Evolutionary conservation across 2,888 invertebrate species (phyloP).

Genomic region (Eucera pruinosa): DNA sequence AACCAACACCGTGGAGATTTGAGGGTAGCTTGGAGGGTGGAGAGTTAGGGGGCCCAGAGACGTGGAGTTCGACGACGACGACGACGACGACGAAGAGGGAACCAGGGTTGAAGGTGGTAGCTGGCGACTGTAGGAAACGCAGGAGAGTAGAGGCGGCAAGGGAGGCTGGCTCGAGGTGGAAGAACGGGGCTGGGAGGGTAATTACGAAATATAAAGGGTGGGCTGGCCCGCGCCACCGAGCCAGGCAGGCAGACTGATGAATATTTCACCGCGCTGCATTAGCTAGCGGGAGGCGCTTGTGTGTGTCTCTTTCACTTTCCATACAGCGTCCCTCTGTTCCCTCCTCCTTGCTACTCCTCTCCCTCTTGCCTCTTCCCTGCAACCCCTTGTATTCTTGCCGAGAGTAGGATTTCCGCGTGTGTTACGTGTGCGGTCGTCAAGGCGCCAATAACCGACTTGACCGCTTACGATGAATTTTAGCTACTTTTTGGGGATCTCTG

Average conservation of each 20-base stretch:
- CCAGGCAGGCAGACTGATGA: conserved; percentile 82
- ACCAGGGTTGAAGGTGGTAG: conserved; percentile 45
- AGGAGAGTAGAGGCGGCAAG: conserved; percentile 46
- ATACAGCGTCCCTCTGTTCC: conserved; percentile 53
- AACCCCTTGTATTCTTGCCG: conserved; percentile 59
- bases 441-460: conserved; percentile 33
- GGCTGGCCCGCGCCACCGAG: conserved; percentile 77
- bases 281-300: conserved; percentile 79
- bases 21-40: conserved; percentile 40
- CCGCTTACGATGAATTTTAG: not conserved
- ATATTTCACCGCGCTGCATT: conserved; percentile 83
- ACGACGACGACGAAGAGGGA: conserved; percentile 54
- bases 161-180: conserved; percentile 68
- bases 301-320: conserved; percentile 79
- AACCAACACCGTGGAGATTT: conserved; percentile 26
- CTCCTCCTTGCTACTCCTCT: conserved; percentile 20
- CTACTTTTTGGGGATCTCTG: too few relatives aligned
- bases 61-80: conserved; percentile 63
- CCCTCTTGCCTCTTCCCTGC: conserved; percentile 16
- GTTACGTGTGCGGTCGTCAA: conserved; percentile 25
- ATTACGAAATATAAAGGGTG: conserved; percentile 84
- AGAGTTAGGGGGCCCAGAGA: conserved; percentile 43
- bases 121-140: conserved; percentile 50
- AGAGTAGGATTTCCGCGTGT: conserved; percentile 58
- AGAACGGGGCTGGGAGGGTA: conserved; percentile 78